Evolutionary conservation across 1,140 invertebrate species (phyloP).

Genomic region (Bombyx mori): ASM3026992v2 NC_085109.1:10914001-10914500

Average conservation of each 20-base stretch:
- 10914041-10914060: conserved; percentile 68
- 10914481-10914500: conserved; percentile 39
- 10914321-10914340: conserved; percentile 27
- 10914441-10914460: conserved; percentile 17
- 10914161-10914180: conserved; percentile 52
- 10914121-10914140: conserved; percentile 11
- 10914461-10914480: conserved; percentile 35
- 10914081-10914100: conserved; percentile 45
- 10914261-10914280: conserved; percentile 43
- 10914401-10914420: conserved; percentile 11
- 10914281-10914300: conserved; percentile 54
- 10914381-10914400: conserved; percentile 22
- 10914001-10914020: conserved; percentile 22
- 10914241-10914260: conserved; percentile 31
- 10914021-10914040: conserved; percentile 35
- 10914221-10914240: conserved; percentile 39
- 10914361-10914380: conserved; percentile 29
- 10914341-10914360: conserved; percentile 35
- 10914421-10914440: conserved; percentile 5
- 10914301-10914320: conserved; percentile 35
- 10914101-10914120: conserved; percentile 25
- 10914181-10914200: conserved; percentile 42
- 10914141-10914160: conserved; percentile 48
- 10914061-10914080: conserved; percentile 58
- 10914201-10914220: conserved; percentile 43